These are phyloP conservation scores for Chaetophractus vellerosus DNA, from an alignment of 2,797 vertebrate genomes.

Conservation along the genomic window DNA sequence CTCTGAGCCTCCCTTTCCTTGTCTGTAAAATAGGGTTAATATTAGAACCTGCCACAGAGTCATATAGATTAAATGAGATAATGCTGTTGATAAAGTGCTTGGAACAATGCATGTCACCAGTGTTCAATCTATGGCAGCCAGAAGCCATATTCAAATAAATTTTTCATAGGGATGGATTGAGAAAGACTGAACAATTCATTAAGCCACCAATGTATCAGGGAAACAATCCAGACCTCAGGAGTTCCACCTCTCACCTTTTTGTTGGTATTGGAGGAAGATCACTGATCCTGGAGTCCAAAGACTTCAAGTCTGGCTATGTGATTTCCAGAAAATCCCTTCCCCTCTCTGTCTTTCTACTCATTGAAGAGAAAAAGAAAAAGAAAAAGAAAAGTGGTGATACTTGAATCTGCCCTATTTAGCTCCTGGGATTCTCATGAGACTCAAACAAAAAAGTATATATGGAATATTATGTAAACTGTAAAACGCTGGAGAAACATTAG, in stretches of 20 bases:
- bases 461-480: not conserved
- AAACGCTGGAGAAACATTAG: slow-evolving; percentile 7
- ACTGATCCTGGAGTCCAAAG: not conserved
- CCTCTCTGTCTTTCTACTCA: not conserved
- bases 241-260: not conserved
- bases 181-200: not conserved
- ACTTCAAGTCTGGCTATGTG: not conserved
- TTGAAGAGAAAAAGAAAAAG: too few relatives aligned
- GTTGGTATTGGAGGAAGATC: slow-evolving; percentile 3
- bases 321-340: not conserved
- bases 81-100: not conserved
- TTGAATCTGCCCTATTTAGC: not conserved
- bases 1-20: not conserved
- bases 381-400: not conserved
- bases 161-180: not conserved
- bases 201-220: not conserved
- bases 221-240: not conserved
- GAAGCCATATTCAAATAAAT: not conserved
- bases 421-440: not conserved
- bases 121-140: not conserved
- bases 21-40: not conserved
- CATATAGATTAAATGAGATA: not conserved
- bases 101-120: not conserved
- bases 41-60: not conserved
- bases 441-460: not conserved